Base-by-base conservation (phyloP, 2,113 vertebrate species). In the Rhagologus leucostigma region DNA sequence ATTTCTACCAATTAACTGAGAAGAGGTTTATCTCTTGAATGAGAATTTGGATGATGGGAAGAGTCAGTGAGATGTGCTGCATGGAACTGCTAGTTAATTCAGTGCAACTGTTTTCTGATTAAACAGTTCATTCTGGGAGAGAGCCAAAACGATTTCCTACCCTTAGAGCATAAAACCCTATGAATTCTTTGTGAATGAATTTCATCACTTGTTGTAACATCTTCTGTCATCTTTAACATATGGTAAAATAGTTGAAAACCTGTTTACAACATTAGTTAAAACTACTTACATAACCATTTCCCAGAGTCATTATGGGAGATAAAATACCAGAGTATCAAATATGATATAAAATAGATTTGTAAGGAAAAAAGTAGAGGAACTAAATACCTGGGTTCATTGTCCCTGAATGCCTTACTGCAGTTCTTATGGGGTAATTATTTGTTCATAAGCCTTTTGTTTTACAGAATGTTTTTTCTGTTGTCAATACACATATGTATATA, bases 171-270 rank as follows among this genome's bases (percentile, higher is more conserved):
- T 56, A 88, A 93, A 93, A 37, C 33, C 49, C 33, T 35, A 55
- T 89, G 83, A 94, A 60, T 80, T 90, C 82, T 90, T 90, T 82
- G 74, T 90, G 90, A 96, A 85, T 90, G 76, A 94, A 62, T 95
- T 69, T 96, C 37, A 57, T 87, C 6, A 2, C 79, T 89, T 46
- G 23, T 84, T 92, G 69, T 82, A 89, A 67, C 69, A 33, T 95
- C 52, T 78, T 96, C 90, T 88, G 52, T 93, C 71, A 78, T 93
- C 50, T 85, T 93, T 86, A 97, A 86, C 90, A 82, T 89, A 71
- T 78, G 76, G 74, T 55, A 68, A 69, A 92, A 89, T 49, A 81
- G 67, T 41, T 77, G 68, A 69, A 81, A 92, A 71, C 59, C 20
- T 89, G 56, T 69, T 96, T 91, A 75, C 44, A 62, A 6, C 67